Conservation (phyloP, 2,888 invertebrate species). For the Amitus sp. region DNA sequence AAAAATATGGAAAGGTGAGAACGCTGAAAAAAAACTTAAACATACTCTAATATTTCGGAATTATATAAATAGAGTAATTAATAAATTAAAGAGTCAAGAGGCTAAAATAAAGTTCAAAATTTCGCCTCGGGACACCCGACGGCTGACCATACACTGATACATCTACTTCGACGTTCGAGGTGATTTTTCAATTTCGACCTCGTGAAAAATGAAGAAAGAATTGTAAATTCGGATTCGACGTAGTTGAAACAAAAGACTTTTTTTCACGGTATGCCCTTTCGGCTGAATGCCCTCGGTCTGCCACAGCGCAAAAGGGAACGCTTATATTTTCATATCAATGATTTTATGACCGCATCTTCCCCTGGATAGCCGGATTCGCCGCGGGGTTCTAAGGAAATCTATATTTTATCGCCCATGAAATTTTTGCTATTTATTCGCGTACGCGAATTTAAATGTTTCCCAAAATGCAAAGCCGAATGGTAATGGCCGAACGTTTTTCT, state of each 20-base stretch:
- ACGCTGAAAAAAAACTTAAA: no score
- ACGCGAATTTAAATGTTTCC: conserved; percentile 66
- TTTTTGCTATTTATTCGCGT: conserved; percentile 67
- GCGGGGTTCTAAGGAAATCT: conserved; percentile 59
- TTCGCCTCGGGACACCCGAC: no score
- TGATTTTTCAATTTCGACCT: no score
- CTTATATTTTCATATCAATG: conserved; percentile 66
- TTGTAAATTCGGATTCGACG: conserved; percentile 37
- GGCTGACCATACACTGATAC: neutral
- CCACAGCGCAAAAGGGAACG: conserved; percentile 37
- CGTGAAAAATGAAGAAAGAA: conserved; percentile 20
- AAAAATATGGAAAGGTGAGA: no score
- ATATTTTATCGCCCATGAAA: conserved; percentile 67
- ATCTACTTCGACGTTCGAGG: no score
- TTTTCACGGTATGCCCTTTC: conserved; percentile 45
- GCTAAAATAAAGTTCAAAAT: no score
- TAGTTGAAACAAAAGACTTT: conserved; percentile 53
- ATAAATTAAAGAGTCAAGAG: no score
- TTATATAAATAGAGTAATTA: no score
- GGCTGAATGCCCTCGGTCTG: conserved; percentile 49
- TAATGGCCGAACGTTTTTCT: conserved; percentile 11
- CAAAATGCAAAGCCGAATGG: conserved; percentile 51
- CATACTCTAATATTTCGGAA: no score
- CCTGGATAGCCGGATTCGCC: conserved; percentile 47
- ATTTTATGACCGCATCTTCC: conserved; percentile 64